These are phyloP conservation scores for Hylyphantes graminicola DNA, from an alignment of 1,140 invertebrate species.

Conservation along the genomic window DNA sequence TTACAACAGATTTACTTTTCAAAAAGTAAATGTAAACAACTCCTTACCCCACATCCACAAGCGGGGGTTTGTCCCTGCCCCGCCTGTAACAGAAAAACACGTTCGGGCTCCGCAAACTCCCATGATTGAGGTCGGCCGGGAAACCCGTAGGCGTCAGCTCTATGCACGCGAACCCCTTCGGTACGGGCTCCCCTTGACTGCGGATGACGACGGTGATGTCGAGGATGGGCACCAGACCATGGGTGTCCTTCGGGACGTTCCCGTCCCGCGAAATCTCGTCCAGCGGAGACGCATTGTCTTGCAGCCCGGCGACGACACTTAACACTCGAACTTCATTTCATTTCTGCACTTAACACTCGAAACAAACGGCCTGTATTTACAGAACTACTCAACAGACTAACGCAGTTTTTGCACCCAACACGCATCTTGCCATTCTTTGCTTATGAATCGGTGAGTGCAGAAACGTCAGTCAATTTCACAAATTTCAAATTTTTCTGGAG, in stretches of 20 bases:
- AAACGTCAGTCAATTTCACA: no score
- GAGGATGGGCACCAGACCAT: constrained; percentile 88
- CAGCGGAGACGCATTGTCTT: constrained; percentile 80
- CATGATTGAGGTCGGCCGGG: constrained; percentile 95
- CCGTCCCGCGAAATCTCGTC: constrained; percentile 85
- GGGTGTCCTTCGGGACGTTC: constrained; percentile 79
- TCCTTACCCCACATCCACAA: constrained; percentile 98
- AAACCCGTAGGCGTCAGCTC: constrained; percentile 86
- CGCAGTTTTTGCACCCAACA: no score
- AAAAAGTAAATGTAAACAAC: no score
- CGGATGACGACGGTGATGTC: constrained; percentile 94
- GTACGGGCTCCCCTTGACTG: constrained; percentile 84
- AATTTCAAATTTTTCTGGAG: no score
- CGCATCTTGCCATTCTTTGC: no score
- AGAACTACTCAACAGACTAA: no score
- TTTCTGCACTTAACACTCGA: no score
- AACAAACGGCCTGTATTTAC: no score
- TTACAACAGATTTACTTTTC: not conserved
- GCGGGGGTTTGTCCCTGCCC: constrained; percentile 92
- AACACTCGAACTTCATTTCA: no score
- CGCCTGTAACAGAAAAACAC: constrained; percentile 93
- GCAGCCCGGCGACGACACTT: constrained; percentile 95
- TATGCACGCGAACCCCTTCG: constrained; percentile 83
- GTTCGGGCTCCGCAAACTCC: constrained; percentile 90
- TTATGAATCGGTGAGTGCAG: no score